Evolutionary conservation across 2,888 invertebrate genomes (phyloP), one percentile per base, ranked within the genome.

Genomic region (Tyria jacobaeae): DNA sequence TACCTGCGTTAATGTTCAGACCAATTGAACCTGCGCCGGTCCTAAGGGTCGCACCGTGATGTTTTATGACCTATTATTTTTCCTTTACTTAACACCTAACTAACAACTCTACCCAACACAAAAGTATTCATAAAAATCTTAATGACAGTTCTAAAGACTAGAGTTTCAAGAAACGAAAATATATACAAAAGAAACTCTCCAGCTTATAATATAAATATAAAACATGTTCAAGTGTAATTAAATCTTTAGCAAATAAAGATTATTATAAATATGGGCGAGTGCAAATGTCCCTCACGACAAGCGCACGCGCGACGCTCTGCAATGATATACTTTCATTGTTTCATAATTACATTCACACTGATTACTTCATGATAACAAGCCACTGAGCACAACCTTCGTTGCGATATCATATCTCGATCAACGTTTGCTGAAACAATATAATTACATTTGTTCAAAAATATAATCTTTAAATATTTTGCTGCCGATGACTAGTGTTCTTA

Each of bases 321-420:
- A 17, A 14, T 35, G 3, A 39, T 49, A 15, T 39, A 57, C 50
- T 34, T 41, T 41, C 27, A 37, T 57, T 57, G 57, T 62, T 62
- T 52, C 62, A 37, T 39, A 48, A 62, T 39, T 48, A 34, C 56
- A 52, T 48, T 24, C 51, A 56, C 49, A 54, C 53, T 25, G 47
- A 47, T 57, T 57, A 52, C 21, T 53, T 9, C 53, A 49, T 31
- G 49, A 57, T 53, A 48, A 62, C 57, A n/a, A 53, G 54, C 50
- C 41, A 52, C 61, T 56, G 34, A 41, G 21, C 50, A 51, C 55
- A 51, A 25, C 61, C 47, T 53, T 56, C 51, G 31, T 15, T 56
- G 39, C 15, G 17, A 35, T 56, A 56, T 35, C 27, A 35, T 21
- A 61, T 35, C 61, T 25, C 35, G 50, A 57, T 57, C 57, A 41